Base-by-base conservation (phyloP, 2,888 invertebrate species). In the Lithophane socia region DNA sequence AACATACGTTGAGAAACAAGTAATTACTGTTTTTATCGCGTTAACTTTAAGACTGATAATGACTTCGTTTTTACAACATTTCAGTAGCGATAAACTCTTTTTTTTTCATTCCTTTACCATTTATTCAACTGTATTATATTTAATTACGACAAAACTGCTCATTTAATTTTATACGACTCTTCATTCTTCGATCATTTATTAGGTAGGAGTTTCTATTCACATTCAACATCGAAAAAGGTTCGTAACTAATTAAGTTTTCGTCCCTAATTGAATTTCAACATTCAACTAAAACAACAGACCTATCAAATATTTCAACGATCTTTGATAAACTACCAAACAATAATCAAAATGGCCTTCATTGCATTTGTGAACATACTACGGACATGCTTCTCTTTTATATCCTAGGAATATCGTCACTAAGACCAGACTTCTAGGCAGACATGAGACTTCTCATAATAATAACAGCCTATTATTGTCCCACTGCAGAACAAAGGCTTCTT, bases 1-100 rank as follows among this genome's bases (percentile, higher is more conserved):
- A 54, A 79, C n/a, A n/a, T 47, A 24, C 37, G 52, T 83, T 67
- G 10, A 2, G 73, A 65, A 81, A 80, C 73, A 37, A 61, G 61
- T 72, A 64, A 81, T 80, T 69, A 84, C 68, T 24, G 56, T 80
- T 84, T 82, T 70, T 70, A 70, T 80, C 68, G 64, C 65, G 13
- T 71, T 73, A 21, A 73, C 54, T 65, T 69, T 56, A 68, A 56
- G 21, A 66, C 49, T 73, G 54, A 60, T 64, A 72, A 64, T 81
- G 52, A 60, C 21, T 67, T 66, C 3, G 65, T 83, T 65, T 58
- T 72, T 44, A 73, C 47, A 69, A 60, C 24, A 69, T 64, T 83
- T 78, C 66, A 66, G 70, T 61, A 67, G 29, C 70, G 69, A 3
- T 37, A 37, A 37, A 37, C 37, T 29, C 37, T 37, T 37, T 37